Base-by-base conservation (phyloP, 1,140 invertebrate species). In the Psix sp. region DNA sequence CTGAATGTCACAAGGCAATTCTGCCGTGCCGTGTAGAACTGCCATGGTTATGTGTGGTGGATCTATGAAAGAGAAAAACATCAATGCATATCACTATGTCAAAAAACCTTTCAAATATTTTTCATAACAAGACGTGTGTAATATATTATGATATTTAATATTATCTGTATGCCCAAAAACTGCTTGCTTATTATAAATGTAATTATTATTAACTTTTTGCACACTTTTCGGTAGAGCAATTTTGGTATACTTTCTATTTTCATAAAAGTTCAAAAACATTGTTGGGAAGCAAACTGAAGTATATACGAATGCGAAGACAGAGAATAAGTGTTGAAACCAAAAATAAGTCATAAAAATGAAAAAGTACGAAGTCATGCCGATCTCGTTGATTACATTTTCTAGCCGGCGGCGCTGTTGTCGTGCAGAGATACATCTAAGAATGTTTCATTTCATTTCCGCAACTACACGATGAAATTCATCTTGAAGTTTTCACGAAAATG, bases 1-100 rank as follows among this genome's bases (percentile, higher is more conserved):
- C 39, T 86, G 87, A 42, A 92, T 89, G 77, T 92, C 90, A 77
- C 91, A 93, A 0, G 91, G 91, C 15, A 93, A 81, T 17, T 88
- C 86, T 5, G 91, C 91, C 21, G 87, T 89, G 46, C 89, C 90
- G 51, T 87, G 86, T 24, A 90, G 85, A 33, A 92, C 88, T 11
- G 91, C 91, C 70, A 88, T 88, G 10, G 90, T 86, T 52, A 89
- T 84, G 35, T 88, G 79, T 9, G 88, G 79, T 24, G 89, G 88
- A 77, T 91, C 91, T 91, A 88, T n/a, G n/a, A n/a, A 14, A 90
- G 90, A 76, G 85, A 42, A 77, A 84, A 29, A n/a, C n/a, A n/a
- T n/a, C n/a, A n/a, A n/a, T n/a, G n/a, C n/a, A n/a, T n/a, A n/a
- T n/a, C n/a, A n/a, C n/a, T n/a, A n/a, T n/a, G n/a, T n/a, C n/a